Base-by-base conservation (phyloP, 2,888 invertebrate genomes). In the Lydus trimaculatus region DNA sequence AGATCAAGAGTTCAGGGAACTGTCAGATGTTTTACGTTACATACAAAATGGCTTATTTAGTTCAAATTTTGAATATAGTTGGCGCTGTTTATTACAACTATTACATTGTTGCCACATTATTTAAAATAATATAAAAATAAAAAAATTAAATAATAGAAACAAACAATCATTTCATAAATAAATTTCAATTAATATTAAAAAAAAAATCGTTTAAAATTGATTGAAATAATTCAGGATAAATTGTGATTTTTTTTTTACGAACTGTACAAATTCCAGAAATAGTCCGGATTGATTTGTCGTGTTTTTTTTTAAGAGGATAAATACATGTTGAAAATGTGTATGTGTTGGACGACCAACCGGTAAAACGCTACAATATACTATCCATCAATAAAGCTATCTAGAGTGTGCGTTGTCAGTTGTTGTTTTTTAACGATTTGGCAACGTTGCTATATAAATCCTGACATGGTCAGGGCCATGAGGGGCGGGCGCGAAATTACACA, bases 361-460 rank as follows among this genome's bases (percentile, higher is more conserved):
- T 69, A 64, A 72, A 71, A 69, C 69, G 65, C n/a, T n/a, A n/a
- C n/a, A n/a, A n/a, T n/a, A n/a, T n/a, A n/a, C 65, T 8, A 17
- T 33, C 39, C 73, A 72, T 74, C 74, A 74, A 74, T 74, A 74
- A 72, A 73, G 72, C 74, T 67, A 25, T 66, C 70, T 63, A 65
- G 63, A 58, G 71, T 66, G 56, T 56, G 68, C 63, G 71, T 66
- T 71, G 73, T 70, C 72, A 67, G 64, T 65, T 66, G 67, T 67
- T 66, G 61, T 67, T 65, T 67, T 65, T 66, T 15, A 36, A 33
- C 11, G 60, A 67, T 62, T 3, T 64, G 74, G 72, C 74, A 74
- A 74, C 74, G 63, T 58, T 61, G 74, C 62, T 20, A 56, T 25
- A 23, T 56, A 48, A 43, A 33, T 63, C 43, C 65, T 58, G 52